These are phyloP conservation scores for Hippopotamus amphibius DNA, from an alignment of 2,113 vertebrate species.

Conservation along the genomic window DNA sequence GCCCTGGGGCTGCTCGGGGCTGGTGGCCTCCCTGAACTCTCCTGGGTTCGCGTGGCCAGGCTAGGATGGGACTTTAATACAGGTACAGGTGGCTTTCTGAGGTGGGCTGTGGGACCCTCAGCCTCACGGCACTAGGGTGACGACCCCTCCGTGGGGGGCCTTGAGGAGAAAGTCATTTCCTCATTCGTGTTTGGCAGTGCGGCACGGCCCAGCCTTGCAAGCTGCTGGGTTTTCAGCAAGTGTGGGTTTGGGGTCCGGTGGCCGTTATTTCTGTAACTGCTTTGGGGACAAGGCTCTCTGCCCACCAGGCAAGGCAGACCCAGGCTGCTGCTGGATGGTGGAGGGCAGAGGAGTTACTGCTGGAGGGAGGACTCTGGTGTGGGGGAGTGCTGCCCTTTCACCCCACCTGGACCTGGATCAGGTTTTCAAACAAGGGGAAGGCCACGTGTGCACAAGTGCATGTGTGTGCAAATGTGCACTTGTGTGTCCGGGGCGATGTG, in stretches of 20 bases:
- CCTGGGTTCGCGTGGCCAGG: not conserved
- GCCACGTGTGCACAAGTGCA: not conserved
- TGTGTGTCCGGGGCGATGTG: not conserved
- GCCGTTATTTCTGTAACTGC: not conserved
- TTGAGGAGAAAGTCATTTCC: not conserved
- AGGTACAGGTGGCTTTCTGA: slow-evolving; percentile 72
- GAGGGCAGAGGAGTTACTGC: not conserved
- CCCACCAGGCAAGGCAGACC: not conserved
- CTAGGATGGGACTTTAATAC: not conserved
- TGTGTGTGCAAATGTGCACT: not conserved
- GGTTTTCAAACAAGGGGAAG: not conserved
- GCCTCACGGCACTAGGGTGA: not conserved
- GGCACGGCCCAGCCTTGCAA: not conserved
- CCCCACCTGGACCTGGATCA: not conserved
- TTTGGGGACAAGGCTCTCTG: not conserved
- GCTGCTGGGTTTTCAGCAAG: slow-evolving; percentile 36
- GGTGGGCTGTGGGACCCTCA: not conserved
- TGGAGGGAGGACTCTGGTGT: not conserved
- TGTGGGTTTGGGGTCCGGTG: not conserved
- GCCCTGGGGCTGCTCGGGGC: not conserved
- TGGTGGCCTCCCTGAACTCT: not conserved
- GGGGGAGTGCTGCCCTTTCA: not conserved
- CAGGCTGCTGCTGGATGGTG: not conserved
- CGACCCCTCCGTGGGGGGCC: not conserved
- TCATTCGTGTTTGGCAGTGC: not conserved